Evolutionary conservation across 2,888 invertebrate genomes (phyloP), one percentile per base, ranked within the genome.

Genomic region (Ceramica pisi): DNA sequence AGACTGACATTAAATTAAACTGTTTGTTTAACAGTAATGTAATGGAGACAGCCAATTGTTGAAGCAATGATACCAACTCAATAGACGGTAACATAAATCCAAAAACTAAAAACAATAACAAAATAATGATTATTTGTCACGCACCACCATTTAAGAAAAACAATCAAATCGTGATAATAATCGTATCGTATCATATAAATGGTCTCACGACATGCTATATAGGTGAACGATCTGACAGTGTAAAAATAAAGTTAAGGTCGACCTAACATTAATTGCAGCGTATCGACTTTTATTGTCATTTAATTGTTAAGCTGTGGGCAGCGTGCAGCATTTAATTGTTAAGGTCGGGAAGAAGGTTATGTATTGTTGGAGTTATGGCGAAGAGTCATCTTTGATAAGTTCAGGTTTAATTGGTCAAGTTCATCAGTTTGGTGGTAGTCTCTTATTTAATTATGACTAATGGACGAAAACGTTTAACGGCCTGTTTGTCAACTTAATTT

Each of bases 161-260:
- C 80, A 70, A 80, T 82, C 56, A 82, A 69, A 83, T 63, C 50
- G 48, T 71, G 57, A 80, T 57, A 70, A 64, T 41, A 60, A 80
- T 80, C 86, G 85, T 82, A 80, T 84, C 85, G 85, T 67, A 38
- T 41, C 19, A 56, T 71, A 69, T 78, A 86, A 85, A 78, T 63
- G 70, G 31, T 9, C 53, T 67, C 80, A 75, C 80, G 53, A 73
- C 72, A 68, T 38, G 63, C 50, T 8, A 62, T 86, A 87, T n/a
- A 89, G 91, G 90, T 92, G 90, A 92, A 92, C 88, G 90, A 87
- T 88, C 91, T 84, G 74, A 79, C 68, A 72, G 89, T 86, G 87
- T 87, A 90, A 90, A 91, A 92, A 92, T 92, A 91, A 92, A 89
- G 88, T 88, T 90, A 91, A 92, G 92, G 92, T 75, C 92, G 74